Percentiles rank a stretch among this genome's conserved stretches.
Evolutionary conservation across 2,797 vertebrate species (phyloP).

Genomic region (Pyrrhura leucotis): DNA sequence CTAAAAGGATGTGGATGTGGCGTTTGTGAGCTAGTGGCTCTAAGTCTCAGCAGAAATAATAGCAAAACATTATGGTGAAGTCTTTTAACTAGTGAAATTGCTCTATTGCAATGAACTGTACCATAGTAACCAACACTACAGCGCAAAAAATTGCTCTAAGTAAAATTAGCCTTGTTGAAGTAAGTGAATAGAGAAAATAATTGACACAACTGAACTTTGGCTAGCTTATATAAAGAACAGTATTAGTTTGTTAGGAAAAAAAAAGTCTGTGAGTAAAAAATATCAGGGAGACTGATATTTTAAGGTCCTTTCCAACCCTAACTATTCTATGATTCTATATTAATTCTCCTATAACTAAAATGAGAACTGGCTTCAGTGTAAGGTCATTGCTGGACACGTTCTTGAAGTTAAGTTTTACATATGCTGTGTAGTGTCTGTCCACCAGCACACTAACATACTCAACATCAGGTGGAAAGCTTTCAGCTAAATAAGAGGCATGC

Average conservation of each 20-base stretch:
- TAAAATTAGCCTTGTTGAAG: neutral
- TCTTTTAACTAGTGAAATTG: neutral
- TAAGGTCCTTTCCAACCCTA: neutral
- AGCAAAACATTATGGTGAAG: neutral
- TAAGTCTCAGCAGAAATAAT: neutral
- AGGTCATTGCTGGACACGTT: neutral
- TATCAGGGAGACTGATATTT: neutral
- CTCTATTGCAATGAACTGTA: neutral
- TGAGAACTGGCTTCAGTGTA: neutral
- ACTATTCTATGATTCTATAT: neutral
- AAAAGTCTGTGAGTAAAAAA: neutral
- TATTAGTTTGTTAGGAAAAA: neutral
- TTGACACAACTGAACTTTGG: neutral
- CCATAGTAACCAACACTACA: neutral
- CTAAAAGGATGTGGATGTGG: neutral
- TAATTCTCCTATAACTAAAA: neutral
- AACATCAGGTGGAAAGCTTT: neutral
- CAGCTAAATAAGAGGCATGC: neutral
- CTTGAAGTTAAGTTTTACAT: neutral
- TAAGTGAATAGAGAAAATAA: neutral
- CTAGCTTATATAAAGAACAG: neutral
- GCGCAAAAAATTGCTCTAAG: neutral
- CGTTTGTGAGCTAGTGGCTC: neutral
- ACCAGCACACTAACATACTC: neutral
- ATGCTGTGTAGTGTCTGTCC: rapidly evolving